Evolutionary conservation across 2,888 invertebrate species (phyloP), one percentile per base, ranked within the genome.

Genomic region (Thelaira solivaga): DNA sequence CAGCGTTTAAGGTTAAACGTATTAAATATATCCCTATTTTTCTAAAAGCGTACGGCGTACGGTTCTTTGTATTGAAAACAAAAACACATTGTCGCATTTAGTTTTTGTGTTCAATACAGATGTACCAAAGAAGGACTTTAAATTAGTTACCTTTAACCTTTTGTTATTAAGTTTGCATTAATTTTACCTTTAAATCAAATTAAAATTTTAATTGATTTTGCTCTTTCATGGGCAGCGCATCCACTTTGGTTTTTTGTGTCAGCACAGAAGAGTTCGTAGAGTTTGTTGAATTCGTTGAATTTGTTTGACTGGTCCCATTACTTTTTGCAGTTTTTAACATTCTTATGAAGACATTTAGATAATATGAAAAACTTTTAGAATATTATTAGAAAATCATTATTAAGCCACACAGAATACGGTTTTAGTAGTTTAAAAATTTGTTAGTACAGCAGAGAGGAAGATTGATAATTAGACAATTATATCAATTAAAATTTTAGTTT

Each of bases 231-330:
- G 82, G 82, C 68, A 86, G 62, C 4, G 57, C 55, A 65, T 80
- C 80, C 79, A 84, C 83, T 71, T 83, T 85, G 39, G 80, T 81
- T 22, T 80, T 82, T 65, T 80, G 69, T 26, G 80, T 57, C 16
- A 31, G 20, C 16, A 41, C 73, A 2, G 72, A 47, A 1, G 77
- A 80, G 26, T 75, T 76, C 7, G 75, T 77, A 34, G 84, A 85
- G 47, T 81, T 75, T n/a, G 85, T 85, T 41, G 87, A 86, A 47
- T 82, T 85, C 18, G 87, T 85, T 45, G 87, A 86, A 57, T 81
- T 84, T 55, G 84, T 83, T 71, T 84, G 83, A 72, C 82, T 84
- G 65, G 84, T 82, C 72, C 83, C 80, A 68, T 83, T 79, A 36
- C 53, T 51, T 82, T 82, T 71, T 76, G 84, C 75, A 79, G 80